Percentiles rank a stretch among this genome's conserved stretches.
These are phyloP conservation scores for Uloborus diversus DNA, from an alignment of 1,140 invertebrate species.

Conservation along the genomic window DNA sequence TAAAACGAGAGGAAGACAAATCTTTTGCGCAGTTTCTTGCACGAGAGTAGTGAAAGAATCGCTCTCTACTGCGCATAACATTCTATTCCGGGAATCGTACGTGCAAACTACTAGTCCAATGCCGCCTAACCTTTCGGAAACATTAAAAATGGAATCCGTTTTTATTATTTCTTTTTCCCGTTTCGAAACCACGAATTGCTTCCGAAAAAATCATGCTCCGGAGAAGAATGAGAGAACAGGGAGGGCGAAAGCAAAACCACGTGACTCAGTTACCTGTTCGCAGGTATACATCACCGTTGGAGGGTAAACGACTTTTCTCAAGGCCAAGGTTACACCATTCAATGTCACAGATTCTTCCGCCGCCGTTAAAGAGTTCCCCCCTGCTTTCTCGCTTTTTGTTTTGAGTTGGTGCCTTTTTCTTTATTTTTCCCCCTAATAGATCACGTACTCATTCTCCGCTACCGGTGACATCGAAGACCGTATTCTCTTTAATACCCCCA, in stretches of 20 bases:
- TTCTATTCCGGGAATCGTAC: neutral
- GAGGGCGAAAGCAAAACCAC: no score
- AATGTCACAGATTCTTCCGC: conserved; percentile 5
- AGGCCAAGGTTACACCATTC: conserved; percentile 21
- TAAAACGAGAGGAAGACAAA: no score
- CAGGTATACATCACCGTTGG: no score
- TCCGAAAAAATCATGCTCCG: no score
- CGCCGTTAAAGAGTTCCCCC: neutral
- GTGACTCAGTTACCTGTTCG: no score
- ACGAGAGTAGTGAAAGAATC: neutral
- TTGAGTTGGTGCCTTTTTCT: no score
- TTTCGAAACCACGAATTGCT: neutral
- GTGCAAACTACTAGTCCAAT: neutral
- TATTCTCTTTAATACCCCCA: no score
- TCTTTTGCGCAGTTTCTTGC: no score
- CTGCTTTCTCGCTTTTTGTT: neutral
- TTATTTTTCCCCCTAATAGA: conserved; percentile 10
- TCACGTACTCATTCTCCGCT: conserved; percentile 15
- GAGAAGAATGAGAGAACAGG: no score
- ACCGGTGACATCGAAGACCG: neutral
- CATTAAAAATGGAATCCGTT: neutral
- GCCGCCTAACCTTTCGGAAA: neutral
- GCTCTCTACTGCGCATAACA: conserved; percentile 1
- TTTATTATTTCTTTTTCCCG: neutral
- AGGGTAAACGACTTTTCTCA: conserved; percentile 24